Conservation (phyloP, 2,113 vertebrate species). For the Bambusicola thoracicus region DNA sequence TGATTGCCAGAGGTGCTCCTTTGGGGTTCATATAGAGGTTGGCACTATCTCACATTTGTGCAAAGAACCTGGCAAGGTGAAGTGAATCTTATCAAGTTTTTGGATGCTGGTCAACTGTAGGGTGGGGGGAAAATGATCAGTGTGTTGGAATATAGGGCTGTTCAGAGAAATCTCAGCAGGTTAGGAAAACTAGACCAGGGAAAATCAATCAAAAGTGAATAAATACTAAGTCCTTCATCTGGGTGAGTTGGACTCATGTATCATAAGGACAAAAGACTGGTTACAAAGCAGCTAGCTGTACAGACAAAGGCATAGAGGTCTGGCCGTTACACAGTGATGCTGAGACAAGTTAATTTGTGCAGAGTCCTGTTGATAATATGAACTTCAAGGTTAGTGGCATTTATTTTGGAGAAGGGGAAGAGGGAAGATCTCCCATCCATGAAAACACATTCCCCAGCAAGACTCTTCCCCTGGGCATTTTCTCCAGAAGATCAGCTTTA, state of each 20-base stretch:
- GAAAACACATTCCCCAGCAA: neutral
- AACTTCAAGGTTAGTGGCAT: neutral
- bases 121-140: neutral
- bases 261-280: neutral
- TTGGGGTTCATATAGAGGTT: neutral
- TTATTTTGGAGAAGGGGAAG: neutral
- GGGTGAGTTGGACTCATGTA: neutral
- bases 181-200: neutral
- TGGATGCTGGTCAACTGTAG: neutral
- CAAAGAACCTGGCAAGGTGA: neutral
- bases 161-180: neutral
- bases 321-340: neutral
- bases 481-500: neutral
- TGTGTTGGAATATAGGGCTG: neutral
- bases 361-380: neutral
- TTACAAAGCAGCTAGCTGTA: neutral
- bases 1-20: neutral
- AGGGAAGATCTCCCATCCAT: neutral
- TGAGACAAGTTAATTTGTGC: neutral
- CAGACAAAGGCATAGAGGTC: neutral
- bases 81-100: neutral
- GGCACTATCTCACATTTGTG: neutral
- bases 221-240: neutral
- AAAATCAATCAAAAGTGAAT: neutral
- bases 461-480: neutral